Percentiles rank a stretch among this genome's conserved stretches.
phyloP scores from a whole-genome alignment of 2,113 vertebrate species.

The Chaetodon trifascialis region DNA sequence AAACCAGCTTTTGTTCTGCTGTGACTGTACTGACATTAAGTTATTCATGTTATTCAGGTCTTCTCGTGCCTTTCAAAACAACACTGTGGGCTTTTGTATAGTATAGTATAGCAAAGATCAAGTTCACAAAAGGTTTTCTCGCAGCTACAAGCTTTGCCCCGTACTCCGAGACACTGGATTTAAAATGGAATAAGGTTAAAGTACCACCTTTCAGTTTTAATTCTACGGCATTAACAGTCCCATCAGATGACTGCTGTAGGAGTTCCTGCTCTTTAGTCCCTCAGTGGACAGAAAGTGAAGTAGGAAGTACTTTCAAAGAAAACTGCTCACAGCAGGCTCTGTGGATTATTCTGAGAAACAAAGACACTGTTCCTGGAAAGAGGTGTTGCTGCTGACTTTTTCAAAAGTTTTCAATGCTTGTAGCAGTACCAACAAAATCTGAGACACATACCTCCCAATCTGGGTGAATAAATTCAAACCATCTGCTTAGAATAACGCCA shows the following conservation, averaged over 20 bases:
- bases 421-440: neutral
- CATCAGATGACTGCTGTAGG: neutral
- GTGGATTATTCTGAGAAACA: constrained; percentile 25
- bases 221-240: constrained; percentile 1
- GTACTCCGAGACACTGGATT: neutral
- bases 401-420: constrained; percentile 4
- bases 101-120: too few species aligned
- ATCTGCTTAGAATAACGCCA: neutral
- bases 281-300: neutral
- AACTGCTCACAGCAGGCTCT: constrained; percentile 3
- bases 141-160: neutral
- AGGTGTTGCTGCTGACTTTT: neutral
- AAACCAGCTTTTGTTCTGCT: neutral
- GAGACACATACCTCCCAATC: neutral
- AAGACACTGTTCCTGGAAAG: constrained; percentile 14
- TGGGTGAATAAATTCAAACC: neutral
- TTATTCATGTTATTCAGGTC: neutral
- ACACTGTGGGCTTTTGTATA: too few species aligned
- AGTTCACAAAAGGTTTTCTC: neutral
- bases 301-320: constrained; percentile 18
- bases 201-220: constrained; percentile 6
- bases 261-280: neutral
- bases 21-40: neutral
- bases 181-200: neutral
- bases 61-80: neutral